These are phyloP conservation scores for Cancer borealis DNA, from an alignment of 2,888 invertebrate genomes.

Conservation along the genomic window DNA sequence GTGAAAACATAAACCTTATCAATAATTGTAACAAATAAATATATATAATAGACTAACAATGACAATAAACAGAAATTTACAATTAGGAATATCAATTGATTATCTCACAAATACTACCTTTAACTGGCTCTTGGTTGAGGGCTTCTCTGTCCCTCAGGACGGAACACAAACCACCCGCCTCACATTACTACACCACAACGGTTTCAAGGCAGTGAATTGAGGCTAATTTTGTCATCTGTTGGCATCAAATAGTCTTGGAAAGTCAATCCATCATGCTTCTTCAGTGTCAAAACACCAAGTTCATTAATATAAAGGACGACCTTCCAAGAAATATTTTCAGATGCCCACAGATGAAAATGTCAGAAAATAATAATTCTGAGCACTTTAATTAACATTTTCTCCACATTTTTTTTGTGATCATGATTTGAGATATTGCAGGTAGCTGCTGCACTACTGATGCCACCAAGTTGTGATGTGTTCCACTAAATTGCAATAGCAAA, in stretches of 20 bases:
- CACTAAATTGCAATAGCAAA: neutral
- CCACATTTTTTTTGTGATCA: neutral
- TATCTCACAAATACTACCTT: neutral
- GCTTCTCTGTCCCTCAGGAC: neutral
- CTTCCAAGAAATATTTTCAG: neutral
- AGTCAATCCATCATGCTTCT: neutral
- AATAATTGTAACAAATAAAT: constrained; percentile 5
- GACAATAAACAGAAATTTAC: neutral
- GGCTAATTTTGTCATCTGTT: neutral
- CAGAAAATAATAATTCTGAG: too few relatives aligned
- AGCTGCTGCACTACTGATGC: neutral
- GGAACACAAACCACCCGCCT: neutral
- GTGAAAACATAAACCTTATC: constrained; percentile 31
- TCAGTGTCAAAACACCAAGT: neutral
- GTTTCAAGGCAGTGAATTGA: neutral
- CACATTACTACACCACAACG: neutral
- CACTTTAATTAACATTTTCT: too few relatives aligned
- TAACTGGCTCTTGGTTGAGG: neutral
- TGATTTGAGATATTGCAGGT: neutral
- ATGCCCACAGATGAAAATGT: too few relatives aligned
- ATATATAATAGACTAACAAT: neutral
- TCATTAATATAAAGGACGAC: neutral
- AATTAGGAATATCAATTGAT: neutral
- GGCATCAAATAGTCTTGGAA: neutral
- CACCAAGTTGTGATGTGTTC: neutral